These are phyloP conservation scores for Lepilemur ruficaudatus DNA, from an alignment of 2,797 vertebrate genomes.

Conservation along the genomic window DNA sequence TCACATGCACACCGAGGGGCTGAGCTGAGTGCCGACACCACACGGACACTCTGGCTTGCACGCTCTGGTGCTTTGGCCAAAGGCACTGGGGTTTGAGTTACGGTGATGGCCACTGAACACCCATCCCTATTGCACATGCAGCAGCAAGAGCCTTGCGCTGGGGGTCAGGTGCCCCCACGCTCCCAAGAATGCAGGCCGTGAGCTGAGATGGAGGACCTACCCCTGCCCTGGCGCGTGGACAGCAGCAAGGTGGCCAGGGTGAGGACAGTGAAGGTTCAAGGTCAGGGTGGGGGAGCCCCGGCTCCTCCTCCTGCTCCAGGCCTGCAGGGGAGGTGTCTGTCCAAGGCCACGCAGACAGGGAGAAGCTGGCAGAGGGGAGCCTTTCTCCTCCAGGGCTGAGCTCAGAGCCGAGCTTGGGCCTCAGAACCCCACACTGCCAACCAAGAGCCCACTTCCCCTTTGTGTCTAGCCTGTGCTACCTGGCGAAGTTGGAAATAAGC, in stretches of 20 bases:
- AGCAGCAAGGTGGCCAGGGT: neutral
- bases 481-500: neutral
- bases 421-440: accelerated
- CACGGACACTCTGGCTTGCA: too few relatives aligned
- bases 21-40: accelerated
- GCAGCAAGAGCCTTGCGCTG: too few relatives aligned
- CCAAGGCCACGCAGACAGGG: accelerated
- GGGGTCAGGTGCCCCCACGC: neutral
- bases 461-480: neutral
- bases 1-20: accelerated
- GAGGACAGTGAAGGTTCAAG: neutral
- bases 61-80: neutral
- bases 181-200: neutral
- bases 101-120: accelerated
- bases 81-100: neutral
- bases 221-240: neutral
- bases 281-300: neutral
- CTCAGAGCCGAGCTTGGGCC: too few relatives aligned
- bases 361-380: neutral
- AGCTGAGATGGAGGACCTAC: accelerated
- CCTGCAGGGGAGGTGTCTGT: neutral
- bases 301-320: neutral
- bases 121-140: accelerated
- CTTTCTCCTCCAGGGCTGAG: neutral
- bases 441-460: accelerated